Conservation (phyloP, 1,140 invertebrate genomes). For the Panagrolaimus sp. region DNA sequence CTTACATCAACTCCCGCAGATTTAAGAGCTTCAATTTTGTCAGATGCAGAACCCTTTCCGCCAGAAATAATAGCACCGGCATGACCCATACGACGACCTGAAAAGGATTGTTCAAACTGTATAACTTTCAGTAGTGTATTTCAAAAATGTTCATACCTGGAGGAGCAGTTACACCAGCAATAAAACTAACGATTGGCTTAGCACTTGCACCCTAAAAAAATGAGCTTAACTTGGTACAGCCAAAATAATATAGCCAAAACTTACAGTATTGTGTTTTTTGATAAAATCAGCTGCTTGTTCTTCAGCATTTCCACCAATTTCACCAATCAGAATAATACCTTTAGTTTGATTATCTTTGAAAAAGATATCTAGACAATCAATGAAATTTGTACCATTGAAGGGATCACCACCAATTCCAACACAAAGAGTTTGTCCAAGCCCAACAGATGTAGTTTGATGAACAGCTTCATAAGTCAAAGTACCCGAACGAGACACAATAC, state of each 20-base stretch:
- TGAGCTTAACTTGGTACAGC: not conserved
- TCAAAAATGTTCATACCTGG: slow-evolving; percentile 62
- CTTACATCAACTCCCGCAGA: slow-evolving; percentile 25
- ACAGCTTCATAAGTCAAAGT: slow-evolving; percentile 87
- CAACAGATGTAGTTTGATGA: slow-evolving; percentile 64
- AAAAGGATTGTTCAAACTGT: too few species aligned
- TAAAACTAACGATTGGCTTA: slow-evolving; percentile 97
- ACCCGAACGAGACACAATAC: slow-evolving; percentile 92
- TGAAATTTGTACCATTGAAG: slow-evolving; percentile 98
- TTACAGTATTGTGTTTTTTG: slow-evolving; percentile 73
- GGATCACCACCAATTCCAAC: slow-evolving; percentile 98
- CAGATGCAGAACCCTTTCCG: slow-evolving; percentile 90
- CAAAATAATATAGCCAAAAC: not conserved
- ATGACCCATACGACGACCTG: slow-evolving; percentile 90
- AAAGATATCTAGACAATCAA: slow-evolving; percentile 95
- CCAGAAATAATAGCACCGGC: slow-evolving; percentile 97
- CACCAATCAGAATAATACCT: slow-evolving; percentile 95
- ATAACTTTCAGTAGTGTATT: too few species aligned
- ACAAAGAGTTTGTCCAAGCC: slow-evolving; percentile 90
- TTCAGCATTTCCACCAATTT: slow-evolving; percentile 95
- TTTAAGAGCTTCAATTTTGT: slow-evolving; percentile 91
- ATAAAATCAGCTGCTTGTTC: slow-evolving; percentile 91
- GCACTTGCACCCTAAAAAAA: slow-evolving; percentile 70
- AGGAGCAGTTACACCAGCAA: slow-evolving; percentile 91
- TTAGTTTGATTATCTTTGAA: slow-evolving; percentile 79